Evolutionary conservation across 2,113 vertebrate species (phyloP).

Genomic region (Oenanthe melanoleuca): DNA sequence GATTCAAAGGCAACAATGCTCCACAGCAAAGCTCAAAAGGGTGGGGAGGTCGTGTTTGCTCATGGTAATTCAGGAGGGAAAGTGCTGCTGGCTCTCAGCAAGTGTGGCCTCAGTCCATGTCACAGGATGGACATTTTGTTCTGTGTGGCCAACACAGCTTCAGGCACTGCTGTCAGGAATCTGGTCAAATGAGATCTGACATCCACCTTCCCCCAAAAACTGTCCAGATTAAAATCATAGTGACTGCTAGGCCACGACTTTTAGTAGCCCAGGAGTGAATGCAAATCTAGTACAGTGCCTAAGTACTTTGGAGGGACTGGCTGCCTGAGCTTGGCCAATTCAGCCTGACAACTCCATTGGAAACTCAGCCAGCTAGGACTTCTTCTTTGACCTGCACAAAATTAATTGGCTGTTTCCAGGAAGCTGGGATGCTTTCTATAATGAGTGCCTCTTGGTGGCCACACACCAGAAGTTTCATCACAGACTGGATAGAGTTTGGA

Average conservation of each 20-base stretch:
- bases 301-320: background rate
- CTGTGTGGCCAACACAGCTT: background rate
- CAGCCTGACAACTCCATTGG: background rate
- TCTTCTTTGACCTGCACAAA: background rate
- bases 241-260: background rate
- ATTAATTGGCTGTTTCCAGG: background rate
- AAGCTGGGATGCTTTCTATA: background rate
- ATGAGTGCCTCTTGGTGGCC: background rate
- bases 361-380: background rate
- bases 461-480: background rate
- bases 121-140: background rate
- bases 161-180: background rate
- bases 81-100: rapidly evolving
- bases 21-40: background rate
- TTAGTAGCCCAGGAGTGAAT: background rate
- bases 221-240: background rate
- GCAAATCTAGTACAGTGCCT: background rate
- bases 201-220: background rate
- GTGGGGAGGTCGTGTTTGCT: background rate
- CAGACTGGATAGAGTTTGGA: background rate
- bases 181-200: background rate
- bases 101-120: rapidly evolving
- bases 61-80: background rate
- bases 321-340: background rate
- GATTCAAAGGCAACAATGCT: slow-evolving; percentile 12